Evolutionary conservation across 2,888 invertebrate species (phyloP).

Genomic region (Noctua comes): DNA sequence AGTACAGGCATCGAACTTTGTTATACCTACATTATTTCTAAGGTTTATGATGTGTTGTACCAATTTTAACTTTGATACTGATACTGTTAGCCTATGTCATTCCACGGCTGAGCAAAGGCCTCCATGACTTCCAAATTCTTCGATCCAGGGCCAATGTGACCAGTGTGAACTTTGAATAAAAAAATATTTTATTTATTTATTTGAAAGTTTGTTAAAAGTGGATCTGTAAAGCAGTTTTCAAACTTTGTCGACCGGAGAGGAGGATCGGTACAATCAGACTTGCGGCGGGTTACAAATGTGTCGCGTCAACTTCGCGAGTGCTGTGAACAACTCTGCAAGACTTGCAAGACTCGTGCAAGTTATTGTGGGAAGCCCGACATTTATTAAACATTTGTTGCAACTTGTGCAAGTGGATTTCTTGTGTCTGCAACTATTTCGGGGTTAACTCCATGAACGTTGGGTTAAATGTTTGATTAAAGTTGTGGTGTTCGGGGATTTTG

Average conservation of each 20-base stretch:
- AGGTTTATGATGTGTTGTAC: too few species aligned
- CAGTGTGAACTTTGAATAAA: too few species aligned
- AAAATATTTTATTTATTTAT: too few species aligned
- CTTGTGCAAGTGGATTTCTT: slow-evolving; percentile 24
- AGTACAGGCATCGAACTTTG: too few species aligned
- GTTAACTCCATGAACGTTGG: slow-evolving; percentile 1
- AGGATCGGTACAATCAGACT: slow-evolving; percentile 47
- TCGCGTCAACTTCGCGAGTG: slow-evolving; percentile 43
- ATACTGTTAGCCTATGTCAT: too few species aligned
- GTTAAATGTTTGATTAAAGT: slow-evolving; percentile 13
- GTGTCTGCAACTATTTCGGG: slow-evolving; percentile 18
- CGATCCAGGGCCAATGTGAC: too few species aligned
- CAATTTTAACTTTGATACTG: too few species aligned
- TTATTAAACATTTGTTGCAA: slow-evolving; percentile 50
- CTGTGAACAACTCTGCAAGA: slow-evolving; percentile 40
- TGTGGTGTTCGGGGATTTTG: neutral
- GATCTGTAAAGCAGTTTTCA: slow-evolving; percentile 28
- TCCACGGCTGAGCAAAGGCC: too few species aligned
- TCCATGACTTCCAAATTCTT: too few species aligned
- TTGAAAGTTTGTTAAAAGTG: slow-evolving; percentile 1
- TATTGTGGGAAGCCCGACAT: slow-evolving; percentile 44
- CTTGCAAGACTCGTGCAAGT: slow-evolving; percentile 36
- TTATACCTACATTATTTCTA: too few species aligned
- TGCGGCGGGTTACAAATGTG: slow-evolving; percentile 49
- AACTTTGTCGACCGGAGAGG: slow-evolving; percentile 36